phyloP scores from a whole-genome alignment of 2,888 invertebrate species.

The Chymomyza procnemis region DNA sequence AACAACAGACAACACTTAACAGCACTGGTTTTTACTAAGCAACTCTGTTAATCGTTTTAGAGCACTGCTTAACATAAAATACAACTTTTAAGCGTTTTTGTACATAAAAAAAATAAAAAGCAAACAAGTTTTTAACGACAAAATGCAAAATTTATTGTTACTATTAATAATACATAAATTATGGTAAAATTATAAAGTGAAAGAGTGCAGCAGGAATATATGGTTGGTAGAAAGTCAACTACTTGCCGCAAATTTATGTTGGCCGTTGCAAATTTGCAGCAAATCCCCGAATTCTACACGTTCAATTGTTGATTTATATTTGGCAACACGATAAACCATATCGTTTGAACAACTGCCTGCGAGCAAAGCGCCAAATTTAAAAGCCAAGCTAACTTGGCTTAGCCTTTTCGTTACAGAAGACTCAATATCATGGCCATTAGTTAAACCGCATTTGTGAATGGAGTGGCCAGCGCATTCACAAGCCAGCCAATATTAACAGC shows the following conservation, averaged over 20 bases:
- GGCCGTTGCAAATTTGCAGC: not conserved
- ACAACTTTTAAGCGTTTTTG: not conserved
- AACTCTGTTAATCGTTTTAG: not conserved
- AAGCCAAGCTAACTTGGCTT: not conserved
- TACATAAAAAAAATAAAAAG: not conserved
- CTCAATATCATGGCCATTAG: not conserved
- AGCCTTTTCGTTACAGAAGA: not conserved
- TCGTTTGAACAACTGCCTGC: not conserved
- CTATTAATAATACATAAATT: constrained; percentile 6
- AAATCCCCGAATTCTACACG: not conserved
- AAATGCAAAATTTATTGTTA: not conserved
- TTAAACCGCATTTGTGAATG: not conserved
- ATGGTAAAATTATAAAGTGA: not conserved
- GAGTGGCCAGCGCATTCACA: not conserved
- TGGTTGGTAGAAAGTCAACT: not conserved
- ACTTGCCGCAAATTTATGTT: not conserved
- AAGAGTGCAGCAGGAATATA: not conserved
- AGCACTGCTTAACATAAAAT: not conserved
- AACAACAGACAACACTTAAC: not conserved
- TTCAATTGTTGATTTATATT: not conserved
- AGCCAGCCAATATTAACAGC: not conserved
- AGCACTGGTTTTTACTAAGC: constrained; percentile 6
- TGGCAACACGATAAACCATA: constrained; percentile 1
- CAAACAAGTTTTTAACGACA: not conserved
- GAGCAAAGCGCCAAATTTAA: not conserved